Conservation (phyloP, 2,113 vertebrate genomes). For the Baryphthengus martii region DNA sequence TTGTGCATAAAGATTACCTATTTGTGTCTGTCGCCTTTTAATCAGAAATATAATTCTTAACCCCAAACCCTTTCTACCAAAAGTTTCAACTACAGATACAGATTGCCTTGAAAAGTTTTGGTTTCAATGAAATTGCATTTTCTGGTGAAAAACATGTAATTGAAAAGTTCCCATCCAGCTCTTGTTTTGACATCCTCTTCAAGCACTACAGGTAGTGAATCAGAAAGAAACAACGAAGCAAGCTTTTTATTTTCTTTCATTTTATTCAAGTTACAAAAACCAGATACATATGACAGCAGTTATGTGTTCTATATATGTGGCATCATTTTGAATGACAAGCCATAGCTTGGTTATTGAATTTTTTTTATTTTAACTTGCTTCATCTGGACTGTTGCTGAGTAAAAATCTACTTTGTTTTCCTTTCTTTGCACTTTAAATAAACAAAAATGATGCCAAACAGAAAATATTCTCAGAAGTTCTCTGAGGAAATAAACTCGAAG, state of each 20-base stretch:
- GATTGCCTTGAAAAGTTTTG: slow-evolving; percentile 21
- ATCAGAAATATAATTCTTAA: neutral
- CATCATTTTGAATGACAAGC: neutral
- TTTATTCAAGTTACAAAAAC: neutral
- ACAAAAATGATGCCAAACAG: neutral
- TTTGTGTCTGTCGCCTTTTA: neutral
- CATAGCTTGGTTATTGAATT: neutral
- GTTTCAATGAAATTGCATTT: slow-evolving; percentile 13
- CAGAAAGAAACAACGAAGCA: neutral
- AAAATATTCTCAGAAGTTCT: neutral
- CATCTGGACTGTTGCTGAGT: neutral
- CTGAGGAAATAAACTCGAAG: neutral
- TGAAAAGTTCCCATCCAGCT: neutral
- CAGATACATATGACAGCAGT: neutral
- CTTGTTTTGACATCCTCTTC: slow-evolving; percentile 9
- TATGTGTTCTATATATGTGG: neutral
- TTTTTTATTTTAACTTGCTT: neutral
- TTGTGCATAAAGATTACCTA: neutral
- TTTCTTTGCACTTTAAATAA: neutral
- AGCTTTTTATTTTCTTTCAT: slow-evolving; percentile 1
- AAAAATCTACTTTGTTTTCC: neutral
- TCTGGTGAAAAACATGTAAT: slow-evolving; percentile 29
- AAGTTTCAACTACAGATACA: neutral
- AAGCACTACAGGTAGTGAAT: neutral
- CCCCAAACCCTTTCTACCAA: neutral